Base-by-base conservation (phyloP, 2,797 vertebrate species). In the Intellagama lesueurii region DNA sequence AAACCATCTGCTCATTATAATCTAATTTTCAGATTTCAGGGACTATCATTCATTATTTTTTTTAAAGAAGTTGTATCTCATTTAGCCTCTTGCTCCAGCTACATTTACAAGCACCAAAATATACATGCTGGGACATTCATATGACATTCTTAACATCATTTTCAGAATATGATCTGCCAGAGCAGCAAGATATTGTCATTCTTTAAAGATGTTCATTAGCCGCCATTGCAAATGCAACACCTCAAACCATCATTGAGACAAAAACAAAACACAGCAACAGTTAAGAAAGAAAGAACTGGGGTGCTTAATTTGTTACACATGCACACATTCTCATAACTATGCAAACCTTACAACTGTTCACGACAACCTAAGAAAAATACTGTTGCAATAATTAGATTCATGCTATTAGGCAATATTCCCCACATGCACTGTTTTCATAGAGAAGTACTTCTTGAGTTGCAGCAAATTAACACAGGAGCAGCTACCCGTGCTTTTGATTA, bases 331-430 rank as follows among this genome's bases (percentile, higher is more conserved):
- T 56, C 35, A 52, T 30, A 32, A 26, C 14, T 40, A 80, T 72
- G 32, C 26, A 30, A 72, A 30, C 28, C 12, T 28, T 85, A 28
- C 28, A 49, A 69, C 26, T 30, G 19, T 32, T n/a, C 14, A 14
- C 52, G 9, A 16, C 44, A 30, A 26, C 81, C 88, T 89, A 69
- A 85, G 24, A 64, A 91, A 88, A 73, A 78, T 78, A 26, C 32
- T 16, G 72, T 68, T 17, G n/a, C 80, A 35, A 87, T 77, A 84
- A 86, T 89, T 87, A 91, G 68, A 66, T 85, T 5, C 73, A 72
- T 24, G 17, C 82, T 8, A 60, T 11, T 68, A 16, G 77, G 69
- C 32, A 81, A 70, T 35, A 0, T 32, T 64, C 64, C 85, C 77
- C 64, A 66, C 49, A 72, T 82, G 87, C 64, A 5, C 0, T 1